phyloP scores from a whole-genome alignment of 2,113 vertebrate genomes.

The Ptilonorhynchus violaceus region DNA sequence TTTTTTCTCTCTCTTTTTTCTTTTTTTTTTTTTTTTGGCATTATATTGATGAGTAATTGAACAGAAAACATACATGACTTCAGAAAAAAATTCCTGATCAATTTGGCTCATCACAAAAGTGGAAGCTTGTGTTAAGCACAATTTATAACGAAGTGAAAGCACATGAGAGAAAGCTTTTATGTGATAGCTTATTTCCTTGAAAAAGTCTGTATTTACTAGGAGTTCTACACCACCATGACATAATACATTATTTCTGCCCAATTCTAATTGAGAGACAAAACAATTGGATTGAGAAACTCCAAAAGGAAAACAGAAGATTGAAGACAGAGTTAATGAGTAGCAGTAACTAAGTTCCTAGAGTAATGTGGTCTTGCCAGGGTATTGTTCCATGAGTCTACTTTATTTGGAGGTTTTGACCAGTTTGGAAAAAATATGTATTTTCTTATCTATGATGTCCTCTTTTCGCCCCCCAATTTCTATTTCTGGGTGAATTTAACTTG shows the following conservation, averaged over 20 bases:
- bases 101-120: not conserved
- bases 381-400: not conserved
- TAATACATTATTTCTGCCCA: not conserved
- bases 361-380: not conserved
- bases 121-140: not conserved
- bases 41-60: not conserved
- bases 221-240: not conserved
- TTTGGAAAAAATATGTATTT: not conserved
- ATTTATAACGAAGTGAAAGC: not conserved
- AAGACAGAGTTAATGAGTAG: not conserved
- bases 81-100: not conserved
- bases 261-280: not conserved
- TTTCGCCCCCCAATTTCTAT: not conserved
- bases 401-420: not conserved
- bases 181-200: not conserved
- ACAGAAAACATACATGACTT: not conserved
- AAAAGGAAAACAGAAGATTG: not conserved
- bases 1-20: rapidly evolving
- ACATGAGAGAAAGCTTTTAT: not conserved
- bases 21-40: not conserved
- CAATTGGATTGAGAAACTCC: not conserved
- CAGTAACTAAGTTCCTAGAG: not conserved
- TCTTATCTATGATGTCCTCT: not conserved
- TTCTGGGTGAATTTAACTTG: not conserved
- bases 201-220: not conserved